Evolutionary conservation across 2,888 invertebrate genomes (phyloP).

Genomic region (Meta bourneti): DNA sequence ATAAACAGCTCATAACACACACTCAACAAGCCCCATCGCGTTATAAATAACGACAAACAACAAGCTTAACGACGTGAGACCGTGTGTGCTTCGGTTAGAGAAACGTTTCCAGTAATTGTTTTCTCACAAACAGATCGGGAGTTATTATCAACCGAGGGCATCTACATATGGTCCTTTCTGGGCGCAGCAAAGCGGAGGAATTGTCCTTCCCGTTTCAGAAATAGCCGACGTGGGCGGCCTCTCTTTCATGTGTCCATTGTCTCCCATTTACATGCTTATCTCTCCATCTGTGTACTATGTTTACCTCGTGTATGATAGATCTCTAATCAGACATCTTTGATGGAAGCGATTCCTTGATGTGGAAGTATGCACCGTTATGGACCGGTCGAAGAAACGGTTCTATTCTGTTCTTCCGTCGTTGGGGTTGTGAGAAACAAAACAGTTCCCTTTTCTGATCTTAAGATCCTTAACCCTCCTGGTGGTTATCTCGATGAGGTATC

Average conservation of each 20-base stretch:
- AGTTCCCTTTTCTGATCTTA: too few relatives aligned
- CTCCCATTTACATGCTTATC: background rate
- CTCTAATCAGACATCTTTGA: constrained; percentile 3
- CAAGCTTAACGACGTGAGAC: constrained; percentile 30
- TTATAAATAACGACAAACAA: constrained; percentile 39
- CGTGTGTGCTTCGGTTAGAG: background rate
- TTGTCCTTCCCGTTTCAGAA: constrained; percentile 2
- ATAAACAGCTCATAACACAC: too few relatives aligned
- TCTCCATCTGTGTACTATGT: constrained; percentile 7
- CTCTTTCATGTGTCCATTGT: constrained; percentile 13
- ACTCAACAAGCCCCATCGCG: too few relatives aligned
- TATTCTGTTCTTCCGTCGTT: too few relatives aligned
- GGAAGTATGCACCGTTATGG: too few relatives aligned
- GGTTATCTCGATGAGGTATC: too few relatives aligned
- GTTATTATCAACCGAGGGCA: constrained; percentile 32
- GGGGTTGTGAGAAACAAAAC: too few relatives aligned
- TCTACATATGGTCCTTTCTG: constrained; percentile 20
- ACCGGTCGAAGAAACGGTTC: too few relatives aligned
- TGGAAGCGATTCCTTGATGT: too few relatives aligned
- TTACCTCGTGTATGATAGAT: constrained; percentile 35
- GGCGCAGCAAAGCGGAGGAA: background rate
- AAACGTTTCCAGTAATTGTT: constrained; percentile 24
- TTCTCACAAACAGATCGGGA: constrained; percentile 21
- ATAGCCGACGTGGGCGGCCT: constrained; percentile 13
- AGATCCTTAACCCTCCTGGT: too few relatives aligned